Conservation (phyloP, 2,113 vertebrate species). For the Cygnus atratus region DNA sequence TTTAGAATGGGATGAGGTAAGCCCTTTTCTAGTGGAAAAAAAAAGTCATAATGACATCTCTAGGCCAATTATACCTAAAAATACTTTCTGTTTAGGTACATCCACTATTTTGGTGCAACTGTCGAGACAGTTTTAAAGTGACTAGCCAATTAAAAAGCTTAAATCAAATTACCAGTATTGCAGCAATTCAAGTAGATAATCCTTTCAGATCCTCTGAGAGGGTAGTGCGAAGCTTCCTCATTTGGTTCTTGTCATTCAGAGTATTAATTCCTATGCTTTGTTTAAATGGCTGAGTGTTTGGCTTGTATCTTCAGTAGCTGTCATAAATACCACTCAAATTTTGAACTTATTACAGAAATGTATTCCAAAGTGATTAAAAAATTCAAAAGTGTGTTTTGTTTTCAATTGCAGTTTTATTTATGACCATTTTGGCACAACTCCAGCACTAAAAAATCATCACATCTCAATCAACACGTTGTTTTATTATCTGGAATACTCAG, state of each 20-base stretch:
- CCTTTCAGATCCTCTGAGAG: background rate
- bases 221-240: background rate
- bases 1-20: conserved; percentile 86
- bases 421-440: background rate
- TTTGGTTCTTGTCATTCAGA: background rate
- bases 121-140: background rate
- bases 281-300: background rate
- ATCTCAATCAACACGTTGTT: background rate
- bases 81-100: background rate
- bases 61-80: conserved; percentile 42
- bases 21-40: conserved; percentile 24
- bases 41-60: conserved; percentile 3
- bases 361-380: background rate
- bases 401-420: background rate
- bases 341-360: background rate
- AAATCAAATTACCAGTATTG: background rate
- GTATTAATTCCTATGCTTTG: background rate
- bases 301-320: background rate
- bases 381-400: background rate
- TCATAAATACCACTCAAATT: background rate
- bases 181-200: background rate
- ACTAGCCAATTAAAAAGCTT: background rate
- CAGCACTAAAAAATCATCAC: background rate
- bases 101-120: background rate
- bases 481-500: background rate